Evolutionary conservation across 2,888 invertebrate species (phyloP), one percentile per base, ranked within the genome.

Genomic region (Cosmorhoe ocellata): DNA sequence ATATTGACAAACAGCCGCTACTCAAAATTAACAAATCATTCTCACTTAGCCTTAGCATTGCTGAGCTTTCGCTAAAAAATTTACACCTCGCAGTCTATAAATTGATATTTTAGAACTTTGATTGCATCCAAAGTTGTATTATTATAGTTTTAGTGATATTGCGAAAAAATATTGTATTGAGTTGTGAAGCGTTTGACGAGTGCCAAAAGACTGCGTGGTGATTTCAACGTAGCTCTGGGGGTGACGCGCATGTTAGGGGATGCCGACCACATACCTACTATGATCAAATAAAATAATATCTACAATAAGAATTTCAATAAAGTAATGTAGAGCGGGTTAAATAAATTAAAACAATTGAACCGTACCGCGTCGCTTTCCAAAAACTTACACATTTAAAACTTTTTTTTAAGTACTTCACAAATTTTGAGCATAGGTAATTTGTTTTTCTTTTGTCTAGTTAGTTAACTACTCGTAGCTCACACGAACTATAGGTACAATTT

Each of bases 211-310:
- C 88, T 89, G 87, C 81, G 84, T 80, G 74, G 76, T 74, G 67
- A 75, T 79, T 81, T 74, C 71, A n/a, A 78, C 71, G 74, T 67
- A 62, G 55, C 62, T 69, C 51, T 68, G 69, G 72, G 80, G 80
- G 80, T 75, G 76, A 73, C 83, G 84, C 85, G 84, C 82, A 81
- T 72, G 77, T 60, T 66, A 76, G 82, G 88, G 88, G 84, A 73
- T 71, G 75, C 69, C 72, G 73, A 56, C 63, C 69, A 67, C 69
- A 76, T 79, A 74, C 73, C n/a, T n/a, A n/a, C n/a, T 69, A 67
- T 57, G 44, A 45, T 44, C 48, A 45, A 48, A 48, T 63, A 71
- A 44, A 47, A 40, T 63, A 70, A 75, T 79, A 79, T n/a, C n/a
- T n/a, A n/a, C n/a, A n/a, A n/a, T n/a, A n/a, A n/a, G n/a, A n/a